Evolutionary conservation across 2,888 invertebrate species (phyloP).

Genomic region (Melipona bicolor): DNA sequence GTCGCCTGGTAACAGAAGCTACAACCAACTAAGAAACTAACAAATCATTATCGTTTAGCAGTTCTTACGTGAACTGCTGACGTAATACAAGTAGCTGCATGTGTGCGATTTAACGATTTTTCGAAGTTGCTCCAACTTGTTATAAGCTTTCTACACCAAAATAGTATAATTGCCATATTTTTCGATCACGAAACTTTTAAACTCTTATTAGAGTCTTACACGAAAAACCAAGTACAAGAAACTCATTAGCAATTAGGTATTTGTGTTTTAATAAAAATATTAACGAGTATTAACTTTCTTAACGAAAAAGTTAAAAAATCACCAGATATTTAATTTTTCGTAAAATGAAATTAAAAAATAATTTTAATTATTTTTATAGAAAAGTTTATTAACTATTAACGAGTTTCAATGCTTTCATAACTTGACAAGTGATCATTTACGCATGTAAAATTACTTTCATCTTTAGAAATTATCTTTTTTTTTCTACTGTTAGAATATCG

Average conservation of each 20-base stretch:
- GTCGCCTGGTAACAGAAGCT: slow-evolving; percentile 28
- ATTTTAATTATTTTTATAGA: neutral
- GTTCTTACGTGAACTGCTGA: slow-evolving; percentile 58
- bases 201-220: neutral
- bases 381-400: neutral
- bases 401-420: neutral
- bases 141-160: slow-evolving; percentile 11
- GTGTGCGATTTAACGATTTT: slow-evolving; percentile 48
- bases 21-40: slow-evolving; percentile 41
- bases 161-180: neutral
- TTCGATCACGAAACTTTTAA: neutral
- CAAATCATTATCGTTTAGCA: slow-evolving; percentile 56
- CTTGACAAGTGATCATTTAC: neutral
- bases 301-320: too few species aligned
- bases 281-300: neutral
- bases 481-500: neutral
- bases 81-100: slow-evolving; percentile 42
- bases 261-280: neutral
- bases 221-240: neutral
- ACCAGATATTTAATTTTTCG: neutral
- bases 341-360: neutral
- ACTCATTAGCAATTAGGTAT: neutral
- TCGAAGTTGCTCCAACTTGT: slow-evolving; percentile 6
- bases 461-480: neutral
- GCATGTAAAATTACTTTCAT: neutral